These are phyloP conservation scores for human (Homo sapiens) DNA, from an alignment of 2,113 vertebrate species.

Conservation along the genomic window DNA sequence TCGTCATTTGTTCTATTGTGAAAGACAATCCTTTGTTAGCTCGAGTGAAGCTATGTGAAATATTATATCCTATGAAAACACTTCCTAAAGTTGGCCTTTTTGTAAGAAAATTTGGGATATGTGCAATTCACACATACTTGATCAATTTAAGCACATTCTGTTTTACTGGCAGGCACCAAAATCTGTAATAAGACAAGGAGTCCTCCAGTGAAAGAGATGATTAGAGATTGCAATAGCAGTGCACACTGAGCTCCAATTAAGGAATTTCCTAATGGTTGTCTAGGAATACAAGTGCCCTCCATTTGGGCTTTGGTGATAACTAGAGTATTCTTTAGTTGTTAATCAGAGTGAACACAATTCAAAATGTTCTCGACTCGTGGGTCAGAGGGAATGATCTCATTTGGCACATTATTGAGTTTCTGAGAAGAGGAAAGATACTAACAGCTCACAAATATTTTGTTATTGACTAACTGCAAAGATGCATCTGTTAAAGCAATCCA, in stretches of 20 bases:
- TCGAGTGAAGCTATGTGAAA: neutral
- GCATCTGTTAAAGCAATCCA: slow-evolving; percentile 42
- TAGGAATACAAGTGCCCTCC: slow-evolving; percentile 46
- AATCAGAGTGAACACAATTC: slow-evolving; percentile 53
- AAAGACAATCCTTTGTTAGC: slow-evolving; percentile 4
- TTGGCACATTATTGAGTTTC: slow-evolving; percentile 50
- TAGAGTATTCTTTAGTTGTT: slow-evolving; percentile 52
- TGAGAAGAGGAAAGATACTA: slow-evolving; percentile 44
- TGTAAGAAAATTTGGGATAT: slow-evolving; percentile 33
- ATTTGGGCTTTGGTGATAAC: slow-evolving; percentile 47
- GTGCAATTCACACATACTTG: slow-evolving; percentile 47
- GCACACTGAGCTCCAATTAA: slow-evolving; percentile 24
- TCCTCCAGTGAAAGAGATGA: slow-evolving; percentile 57
- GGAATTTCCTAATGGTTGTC: slow-evolving; percentile 49
- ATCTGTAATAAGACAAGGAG: slow-evolving; percentile 47
- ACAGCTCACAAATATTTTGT: slow-evolving; percentile 64
- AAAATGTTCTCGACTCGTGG: slow-evolving; percentile 49
- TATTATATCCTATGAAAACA: slow-evolving; percentile 30
- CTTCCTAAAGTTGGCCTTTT: slow-evolving; percentile 36
- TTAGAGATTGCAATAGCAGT: slow-evolving; percentile 20
- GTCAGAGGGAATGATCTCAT: slow-evolving; percentile 66
- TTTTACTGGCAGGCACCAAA: slow-evolving; percentile 49
- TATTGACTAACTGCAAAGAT: slow-evolving; percentile 56
- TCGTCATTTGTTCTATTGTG: neutral
- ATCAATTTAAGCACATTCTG: slow-evolving; percentile 64